A percentile compares a stretch with the other conserved stretches of the same genome.
These are phyloP conservation scores for Agelastica alni DNA, from an alignment of 2,888 invertebrate species.

Conservation along the genomic window DNA sequence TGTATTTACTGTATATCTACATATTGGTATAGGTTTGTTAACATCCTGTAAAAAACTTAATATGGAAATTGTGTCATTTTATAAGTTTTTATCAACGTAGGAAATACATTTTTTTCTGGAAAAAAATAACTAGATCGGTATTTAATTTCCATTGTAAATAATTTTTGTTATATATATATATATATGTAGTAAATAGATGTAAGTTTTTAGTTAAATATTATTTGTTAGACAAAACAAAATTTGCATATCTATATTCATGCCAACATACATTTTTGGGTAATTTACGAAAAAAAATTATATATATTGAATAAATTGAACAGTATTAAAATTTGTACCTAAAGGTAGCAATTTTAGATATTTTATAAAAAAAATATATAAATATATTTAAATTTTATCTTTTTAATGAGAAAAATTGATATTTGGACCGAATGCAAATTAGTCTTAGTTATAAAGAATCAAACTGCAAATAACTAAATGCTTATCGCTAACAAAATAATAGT, in stretches of 20 bases:
- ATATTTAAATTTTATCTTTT: conserved; percentile 54
- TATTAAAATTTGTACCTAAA: conserved; percentile 59
- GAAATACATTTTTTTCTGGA: conserved; percentile 12
- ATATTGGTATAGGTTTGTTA: too few relatives aligned
- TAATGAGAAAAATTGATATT: conserved; percentile 47
- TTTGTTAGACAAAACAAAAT: conserved; percentile 44
- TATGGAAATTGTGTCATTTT: neutral
- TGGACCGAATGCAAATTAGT: conserved; percentile 43
- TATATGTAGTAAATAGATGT: conserved; percentile 43
- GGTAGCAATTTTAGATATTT: conserved; percentile 57
- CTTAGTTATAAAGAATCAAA: too few relatives aligned
- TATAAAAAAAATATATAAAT: conserved; percentile 54
- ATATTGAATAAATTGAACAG: conserved; percentile 53
- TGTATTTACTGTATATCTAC: too few relatives aligned
- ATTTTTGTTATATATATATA: conserved; percentile 39
- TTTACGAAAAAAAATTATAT: conserved; percentile 46
- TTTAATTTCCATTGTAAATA: conserved; percentile 36
- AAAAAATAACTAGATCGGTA: conserved; percentile 26
- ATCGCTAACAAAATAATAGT: too few relatives aligned
- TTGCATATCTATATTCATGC: conserved; percentile 55
- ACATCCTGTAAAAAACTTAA: neutral
- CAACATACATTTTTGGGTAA: conserved; percentile 45
- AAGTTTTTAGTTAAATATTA: conserved; percentile 41
- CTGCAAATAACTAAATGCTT: too few relatives aligned
- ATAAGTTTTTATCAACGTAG: conserved; percentile 3